These are phyloP conservation scores for Sebastes aleutianus DNA, from an alignment of 2,797 vertebrate genomes.

Conservation along the genomic window DNA sequence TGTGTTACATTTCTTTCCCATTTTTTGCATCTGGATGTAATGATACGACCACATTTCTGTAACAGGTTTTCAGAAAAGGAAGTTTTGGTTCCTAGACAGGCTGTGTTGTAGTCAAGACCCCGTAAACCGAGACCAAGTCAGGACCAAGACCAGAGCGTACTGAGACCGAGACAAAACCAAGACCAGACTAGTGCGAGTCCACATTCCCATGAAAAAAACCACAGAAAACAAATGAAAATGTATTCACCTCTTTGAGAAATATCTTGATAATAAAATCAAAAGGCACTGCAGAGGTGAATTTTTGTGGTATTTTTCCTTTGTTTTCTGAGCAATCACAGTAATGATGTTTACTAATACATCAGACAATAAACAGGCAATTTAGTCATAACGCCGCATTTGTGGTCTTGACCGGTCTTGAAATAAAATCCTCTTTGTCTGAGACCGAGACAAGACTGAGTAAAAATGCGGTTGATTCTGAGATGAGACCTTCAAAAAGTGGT, in stretches of 20 bases:
- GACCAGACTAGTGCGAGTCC: no score
- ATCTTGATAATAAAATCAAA: not conserved
- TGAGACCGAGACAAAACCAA: no score
- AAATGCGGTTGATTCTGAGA: not conserved
- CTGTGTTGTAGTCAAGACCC: not conserved
- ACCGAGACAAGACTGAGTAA: not conserved
- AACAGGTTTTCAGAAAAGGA: not conserved
- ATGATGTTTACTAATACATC: not conserved
- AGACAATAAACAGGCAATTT: not conserved
- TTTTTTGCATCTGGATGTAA: not conserved
- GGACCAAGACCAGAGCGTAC: no score
- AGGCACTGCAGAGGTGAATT: not conserved
- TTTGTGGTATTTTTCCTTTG: not conserved
- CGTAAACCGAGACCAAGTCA: not conserved
- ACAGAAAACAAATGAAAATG: not conserved
- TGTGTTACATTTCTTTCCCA: not conserved
- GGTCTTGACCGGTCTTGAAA: not conserved
- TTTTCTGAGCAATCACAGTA: not conserved
- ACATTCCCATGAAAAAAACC: not conserved
- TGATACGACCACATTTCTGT: not conserved
- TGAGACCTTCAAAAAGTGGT: not conserved
- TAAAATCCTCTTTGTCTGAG: not conserved
- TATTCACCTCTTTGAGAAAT: not conserved
- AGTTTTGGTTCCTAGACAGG: not conserved
- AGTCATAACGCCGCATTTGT: not conserved